phyloP scores from a whole-genome alignment of 2,113 vertebrate species.

The Beaufortia kweichowensis region DNA sequence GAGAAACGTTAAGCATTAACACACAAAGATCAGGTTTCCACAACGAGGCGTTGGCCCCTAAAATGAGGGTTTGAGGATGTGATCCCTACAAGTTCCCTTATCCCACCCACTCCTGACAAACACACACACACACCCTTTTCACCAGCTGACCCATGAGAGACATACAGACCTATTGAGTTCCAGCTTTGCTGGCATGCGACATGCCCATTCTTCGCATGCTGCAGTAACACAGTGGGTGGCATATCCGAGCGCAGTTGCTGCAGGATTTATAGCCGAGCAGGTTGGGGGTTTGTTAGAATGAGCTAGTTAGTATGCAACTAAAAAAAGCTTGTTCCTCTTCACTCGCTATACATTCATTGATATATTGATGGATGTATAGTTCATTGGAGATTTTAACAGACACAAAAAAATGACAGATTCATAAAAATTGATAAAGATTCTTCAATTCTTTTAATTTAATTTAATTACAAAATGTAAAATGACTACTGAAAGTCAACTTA shows the following conservation, averaged over 20 bases:
- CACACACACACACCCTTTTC: conserved; percentile 36
- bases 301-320: conserved; percentile 72
- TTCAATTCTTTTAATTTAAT: too few species aligned
- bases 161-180: conserved; percentile 68
- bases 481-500: too few species aligned
- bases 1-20: conserved; percentile 10
- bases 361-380: neutral
- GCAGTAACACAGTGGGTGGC: conserved; percentile 74
- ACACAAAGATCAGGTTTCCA: conserved; percentile 38
- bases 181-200: conserved; percentile 71
- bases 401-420: too few species aligned
- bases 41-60: conserved; percentile 21
- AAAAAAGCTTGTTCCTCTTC: conserved; percentile 66
- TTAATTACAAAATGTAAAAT: too few species aligned
- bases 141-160: conserved; percentile 46
- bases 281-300: conserved; percentile 74
- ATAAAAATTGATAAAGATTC: too few species aligned
- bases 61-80: conserved; percentile 37
- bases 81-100: conserved; percentile 23
- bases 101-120: conserved; percentile 15
- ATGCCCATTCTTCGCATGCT: conserved; percentile 64
- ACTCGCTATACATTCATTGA: neutral
- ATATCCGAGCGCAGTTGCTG: conserved; percentile 71
- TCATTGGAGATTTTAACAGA: too few species aligned
- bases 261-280: conserved; percentile 68